Base-by-base conservation (phyloP, 2,888 invertebrate genomes). In the Rambutsinella grinnellia region DNA sequence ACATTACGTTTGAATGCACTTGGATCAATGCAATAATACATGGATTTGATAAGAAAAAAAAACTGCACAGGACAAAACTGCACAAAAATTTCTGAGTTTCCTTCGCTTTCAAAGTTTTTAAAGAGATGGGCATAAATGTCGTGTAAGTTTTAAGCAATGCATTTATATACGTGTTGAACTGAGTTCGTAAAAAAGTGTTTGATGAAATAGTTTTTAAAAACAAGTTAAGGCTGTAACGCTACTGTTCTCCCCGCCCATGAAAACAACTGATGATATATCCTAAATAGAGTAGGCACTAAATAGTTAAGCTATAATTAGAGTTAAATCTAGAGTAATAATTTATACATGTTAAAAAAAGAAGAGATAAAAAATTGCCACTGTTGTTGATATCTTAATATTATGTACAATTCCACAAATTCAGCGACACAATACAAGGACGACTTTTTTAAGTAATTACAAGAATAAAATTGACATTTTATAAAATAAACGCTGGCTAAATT, bases 401-500 rank as follows among this genome's bases (percentile, higher is more conserved):
- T n/a, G 13, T 54, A 57, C n/a, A 23, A 57, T 57, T 44, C 36
- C 60, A 70, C 70, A 60, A 70, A 69, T 70, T 70, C 6, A 36
- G 36, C 36, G 6, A 36, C 36, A 36, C 36, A 36, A 36, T 36
- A 36, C 36, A 36, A 36, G 36, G 36, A 36, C 36, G 36, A 36
- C 36, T 36, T 36, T 36, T 36, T 13, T 36, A 36, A 36, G 36
- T 36, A 36, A 36, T 36, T 36, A 36, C n/a, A n/a, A n/a, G n/a
- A n/a, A 36, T 36, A 36, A 36, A 36, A 36, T 36, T 36, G 36
- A 36, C 36, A 36, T 36, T 36, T 36, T 36, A 5, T 36, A 36
- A 36, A 36, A 36, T 8, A 36, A 36, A 36, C 36, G 36, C 36
- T 36, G 36, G n/a, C n/a, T n/a, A n/a, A n/a, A n/a, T n/a, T n/a